Evolutionary conservation across 1,140 invertebrate species (phyloP).

Genomic region (Zaprionus africanus): DNA sequence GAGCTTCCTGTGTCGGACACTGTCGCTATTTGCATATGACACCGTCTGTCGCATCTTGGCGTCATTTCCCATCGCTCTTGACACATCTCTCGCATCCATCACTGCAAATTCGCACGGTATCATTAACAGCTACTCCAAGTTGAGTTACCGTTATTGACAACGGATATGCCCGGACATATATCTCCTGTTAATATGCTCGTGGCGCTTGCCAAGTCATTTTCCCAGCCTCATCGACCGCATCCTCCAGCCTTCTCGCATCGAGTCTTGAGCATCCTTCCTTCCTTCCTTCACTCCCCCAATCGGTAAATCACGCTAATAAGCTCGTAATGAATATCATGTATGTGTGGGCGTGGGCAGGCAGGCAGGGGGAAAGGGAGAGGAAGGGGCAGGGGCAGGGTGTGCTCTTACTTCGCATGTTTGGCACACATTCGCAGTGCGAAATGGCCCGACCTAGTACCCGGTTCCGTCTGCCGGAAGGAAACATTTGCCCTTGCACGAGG

Average conservation of each 20-base stretch:
- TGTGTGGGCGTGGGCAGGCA: slow-evolving; percentile 17
- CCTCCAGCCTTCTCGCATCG: slow-evolving; percentile 44
- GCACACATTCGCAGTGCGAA: slow-evolving; percentile 71
- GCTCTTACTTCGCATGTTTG: slow-evolving; percentile 67
- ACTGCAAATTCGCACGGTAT: slow-evolving; percentile 70
- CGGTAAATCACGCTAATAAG: slow-evolving; percentile 82
- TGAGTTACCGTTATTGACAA: slow-evolving; percentile 66
- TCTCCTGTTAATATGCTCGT: slow-evolving; percentile 22
- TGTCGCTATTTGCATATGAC: slow-evolving; percentile 61
- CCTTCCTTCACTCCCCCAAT: slow-evolving; percentile 65
- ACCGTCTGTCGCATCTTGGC: background rate
- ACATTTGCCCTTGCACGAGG: slow-evolving; percentile 49
- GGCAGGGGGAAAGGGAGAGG: background rate
- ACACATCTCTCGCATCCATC: slow-evolving; percentile 61
- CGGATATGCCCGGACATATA: slow-evolving; percentile 53
- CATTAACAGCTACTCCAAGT: slow-evolving; percentile 49
- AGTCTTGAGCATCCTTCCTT: slow-evolving; percentile 19
- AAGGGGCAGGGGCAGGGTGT: background rate
- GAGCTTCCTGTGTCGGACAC: slow-evolving; percentile 23
- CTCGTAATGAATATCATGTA: slow-evolving; percentile 77
- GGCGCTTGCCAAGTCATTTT: slow-evolving; percentile 77
- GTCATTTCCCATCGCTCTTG: background rate
- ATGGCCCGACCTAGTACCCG: slow-evolving; percentile 13
- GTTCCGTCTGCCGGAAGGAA: slow-evolving; percentile 65
- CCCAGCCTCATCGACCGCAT: slow-evolving; percentile 58